Evolutionary conservation across 2,113 vertebrate species (phyloP).

Genomic region (Neodon shergylaensis): DNA sequence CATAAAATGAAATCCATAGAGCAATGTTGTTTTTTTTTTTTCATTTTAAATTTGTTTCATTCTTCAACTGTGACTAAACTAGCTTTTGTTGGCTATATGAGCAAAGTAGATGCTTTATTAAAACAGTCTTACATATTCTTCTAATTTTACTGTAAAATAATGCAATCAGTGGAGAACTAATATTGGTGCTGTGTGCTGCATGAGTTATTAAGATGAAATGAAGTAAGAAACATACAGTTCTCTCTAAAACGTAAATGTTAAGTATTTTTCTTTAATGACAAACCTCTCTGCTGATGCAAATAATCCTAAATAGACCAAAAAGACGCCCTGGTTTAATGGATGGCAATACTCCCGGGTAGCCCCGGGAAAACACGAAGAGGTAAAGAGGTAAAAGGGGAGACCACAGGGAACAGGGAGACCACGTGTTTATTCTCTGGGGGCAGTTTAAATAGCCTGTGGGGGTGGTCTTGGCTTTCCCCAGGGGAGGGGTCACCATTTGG

Average conservation of each 20-base stretch:
- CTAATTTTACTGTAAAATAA: background rate
- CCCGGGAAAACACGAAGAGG: too few relatives aligned
- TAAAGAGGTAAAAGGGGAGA: too few relatives aligned
- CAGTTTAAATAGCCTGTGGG: too few relatives aligned
- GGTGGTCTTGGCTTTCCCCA: too few relatives aligned
- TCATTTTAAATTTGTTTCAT: background rate
- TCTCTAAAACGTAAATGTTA: background rate
- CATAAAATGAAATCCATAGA: background rate
- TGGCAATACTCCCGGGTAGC: too few relatives aligned
- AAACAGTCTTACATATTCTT: background rate
- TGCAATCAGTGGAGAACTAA: background rate
- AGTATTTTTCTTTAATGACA: too few relatives aligned
- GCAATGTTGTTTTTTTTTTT: background rate
- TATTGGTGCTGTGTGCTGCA: background rate
- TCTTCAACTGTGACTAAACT: background rate
- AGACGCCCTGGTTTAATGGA: too few relatives aligned
- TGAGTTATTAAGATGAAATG: background rate
- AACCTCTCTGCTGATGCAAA: too few relatives aligned
- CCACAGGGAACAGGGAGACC: too few relatives aligned
- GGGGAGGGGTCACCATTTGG: too few relatives aligned
- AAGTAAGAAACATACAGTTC: conserved; percentile 1
- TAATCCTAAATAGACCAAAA: too few relatives aligned
- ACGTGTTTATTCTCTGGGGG: too few relatives aligned
- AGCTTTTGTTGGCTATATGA: background rate
- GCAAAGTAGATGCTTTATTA: background rate